Evolutionary conservation across 2,797 vertebrate species (phyloP).

Genomic region (Euthynnus affinis): DNA sequence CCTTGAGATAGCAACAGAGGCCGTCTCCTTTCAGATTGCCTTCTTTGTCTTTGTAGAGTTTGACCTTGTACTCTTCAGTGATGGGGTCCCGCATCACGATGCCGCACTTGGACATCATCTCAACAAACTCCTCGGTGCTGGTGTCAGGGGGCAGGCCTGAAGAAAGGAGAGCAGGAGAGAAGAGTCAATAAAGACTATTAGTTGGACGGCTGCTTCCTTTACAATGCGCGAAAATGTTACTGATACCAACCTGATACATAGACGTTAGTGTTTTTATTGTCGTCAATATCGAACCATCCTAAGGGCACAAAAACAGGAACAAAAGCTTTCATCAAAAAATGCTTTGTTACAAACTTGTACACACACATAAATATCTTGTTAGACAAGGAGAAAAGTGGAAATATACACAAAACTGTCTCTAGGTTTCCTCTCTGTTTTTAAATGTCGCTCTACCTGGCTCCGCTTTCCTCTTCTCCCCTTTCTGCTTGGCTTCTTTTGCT

Average conservation of each 20-base stretch:
- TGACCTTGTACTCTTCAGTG: constrained; percentile 94
- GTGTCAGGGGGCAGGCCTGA: constrained; percentile 95
- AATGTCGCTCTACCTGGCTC: constrained; percentile 86
- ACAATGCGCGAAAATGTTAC: background rate
- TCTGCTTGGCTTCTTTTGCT: constrained; percentile 80
- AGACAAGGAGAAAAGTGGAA: background rate
- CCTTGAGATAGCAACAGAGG: constrained; percentile 97
- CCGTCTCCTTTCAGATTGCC: constrained; percentile 97
- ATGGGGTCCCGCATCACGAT: constrained; percentile 96
- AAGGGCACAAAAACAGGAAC: constrained; percentile 43
- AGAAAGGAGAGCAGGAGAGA: background rate
- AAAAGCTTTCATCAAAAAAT: background rate
- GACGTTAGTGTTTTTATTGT: constrained; percentile 95
- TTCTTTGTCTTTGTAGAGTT: constrained; percentile 95
- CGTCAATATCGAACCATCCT: constrained; percentile 98
- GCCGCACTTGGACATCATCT: constrained; percentile 96
- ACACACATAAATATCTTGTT: background rate
- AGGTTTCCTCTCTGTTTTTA: background rate
- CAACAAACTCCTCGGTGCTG: constrained; percentile 92
- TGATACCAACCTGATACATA: constrained; percentile 92
- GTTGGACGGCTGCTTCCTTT: background rate
- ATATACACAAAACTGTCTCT: background rate
- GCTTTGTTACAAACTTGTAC: background rate
- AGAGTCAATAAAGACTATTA: background rate
- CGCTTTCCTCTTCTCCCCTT: constrained; percentile 93